Evolutionary conservation across 2,888 invertebrate species (phyloP).

Genomic region (Laothoe populi): DNA sequence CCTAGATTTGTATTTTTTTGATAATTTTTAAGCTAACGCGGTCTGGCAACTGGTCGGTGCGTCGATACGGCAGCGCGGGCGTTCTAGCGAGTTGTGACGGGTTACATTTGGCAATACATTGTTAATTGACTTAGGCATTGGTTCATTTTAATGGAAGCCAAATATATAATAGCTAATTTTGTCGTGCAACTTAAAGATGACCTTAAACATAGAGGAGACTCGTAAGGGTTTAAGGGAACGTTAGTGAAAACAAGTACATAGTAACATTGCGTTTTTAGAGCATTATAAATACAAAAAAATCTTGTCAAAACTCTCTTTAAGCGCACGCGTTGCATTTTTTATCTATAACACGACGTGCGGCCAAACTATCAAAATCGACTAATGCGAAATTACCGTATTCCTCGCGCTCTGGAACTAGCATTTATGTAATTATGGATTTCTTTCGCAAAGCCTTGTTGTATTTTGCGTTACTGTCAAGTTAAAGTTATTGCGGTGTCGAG

Average conservation of each 20-base stretch:
- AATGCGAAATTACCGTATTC: conserved; percentile 40
- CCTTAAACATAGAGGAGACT: too few species aligned
- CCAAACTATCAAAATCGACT: conserved; percentile 20
- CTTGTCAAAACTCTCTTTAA: not conserved
- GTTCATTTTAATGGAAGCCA: not conserved
- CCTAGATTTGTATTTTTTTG: conserved; percentile 77
- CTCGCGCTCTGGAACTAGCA: conserved; percentile 61
- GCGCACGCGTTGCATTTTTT: not conserved
- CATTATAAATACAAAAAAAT: not conserved
- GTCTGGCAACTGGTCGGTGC: conserved; percentile 18
- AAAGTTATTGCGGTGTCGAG: conserved; percentile 2
- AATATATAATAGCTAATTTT: too few species aligned
- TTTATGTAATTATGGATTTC: conserved; percentile 54
- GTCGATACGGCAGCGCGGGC: conserved; percentile 1
- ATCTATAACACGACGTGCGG: conserved; percentile 5
- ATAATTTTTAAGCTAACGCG: conserved; percentile 42
- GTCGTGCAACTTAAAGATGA: too few species aligned
- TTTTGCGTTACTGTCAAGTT: not conserved
- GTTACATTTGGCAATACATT: not conserved
- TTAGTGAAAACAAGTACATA: not conserved
- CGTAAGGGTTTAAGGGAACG: too few species aligned
- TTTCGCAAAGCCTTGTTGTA: not conserved
- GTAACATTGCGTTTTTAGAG: not conserved
- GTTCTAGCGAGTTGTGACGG: conserved; percentile 1
- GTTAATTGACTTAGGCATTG: not conserved